Base-by-base conservation (phyloP, 2,113 vertebrate genomes). In the Pelobates fuscus region DNA sequence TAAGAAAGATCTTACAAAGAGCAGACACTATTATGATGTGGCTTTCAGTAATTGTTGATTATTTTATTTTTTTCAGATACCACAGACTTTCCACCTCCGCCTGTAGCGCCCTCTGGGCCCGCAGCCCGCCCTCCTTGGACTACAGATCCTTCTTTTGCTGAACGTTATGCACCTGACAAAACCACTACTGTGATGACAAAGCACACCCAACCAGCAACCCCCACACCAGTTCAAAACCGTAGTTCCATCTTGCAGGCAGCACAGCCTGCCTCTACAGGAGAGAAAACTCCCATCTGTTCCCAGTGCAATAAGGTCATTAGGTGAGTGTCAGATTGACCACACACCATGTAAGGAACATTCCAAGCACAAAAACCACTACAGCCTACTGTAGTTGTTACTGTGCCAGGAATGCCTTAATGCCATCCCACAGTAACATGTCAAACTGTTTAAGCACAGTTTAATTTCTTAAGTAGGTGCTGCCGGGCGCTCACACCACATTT, bases 291-390 rank as follows among this genome's bases (percentile, higher is more conserved):
- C 0, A 65, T 97, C 23, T 99, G 97, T 77, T 93, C 89, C 15
- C 94, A 96, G 63, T 99, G 97, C 88, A 97, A 92, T 91, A 98
- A 98, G 86, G 91, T 98, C 88, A 99, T 99, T 84, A 93, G 96
- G 96, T 98, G 84, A 85, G 87, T 77, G 14, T 7, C 32, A 41
- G 37, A 41, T 12, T 2, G n/a, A n/a, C n/a, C n/a, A n/a, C n/a
- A n/a, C n/a, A n/a, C n/a, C n/a, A n/a, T n/a, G n/a, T n/a, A n/a
- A n/a, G n/a, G n/a, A n/a, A n/a, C n/a, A n/a, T n/a, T n/a, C n/a
- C n/a, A n/a, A n/a, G n/a, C n/a, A n/a, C n/a, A n/a, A n/a, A n/a
- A n/a, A n/a, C n/a, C n/a, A n/a, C n/a, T n/a, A n/a, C n/a, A n/a
- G n/a, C n/a, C n/a, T n/a, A n/a, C n/a, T n/a, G n/a, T n/a, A n/a